A percentile compares a stretch with the other conserved stretches of the same genome.
These are phyloP conservation scores for Hyalella azteca DNA, from an alignment of 2,888 invertebrate genomes.

Conservation along the genomic window DNA sequence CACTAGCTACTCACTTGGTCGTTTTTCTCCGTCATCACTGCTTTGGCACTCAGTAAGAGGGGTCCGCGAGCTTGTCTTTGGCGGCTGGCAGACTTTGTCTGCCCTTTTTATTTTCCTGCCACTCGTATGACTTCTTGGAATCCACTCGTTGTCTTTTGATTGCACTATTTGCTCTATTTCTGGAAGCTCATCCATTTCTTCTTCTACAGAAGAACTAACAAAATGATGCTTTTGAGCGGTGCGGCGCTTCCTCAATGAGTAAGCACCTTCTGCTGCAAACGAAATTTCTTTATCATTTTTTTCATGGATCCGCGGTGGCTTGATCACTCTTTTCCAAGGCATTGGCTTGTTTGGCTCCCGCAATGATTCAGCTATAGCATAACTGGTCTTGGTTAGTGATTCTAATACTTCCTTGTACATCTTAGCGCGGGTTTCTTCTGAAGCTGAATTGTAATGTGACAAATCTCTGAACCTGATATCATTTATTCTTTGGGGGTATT, in stretches of 20 bases:
- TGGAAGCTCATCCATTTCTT: constrained; percentile 18
- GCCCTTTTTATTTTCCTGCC: neutral
- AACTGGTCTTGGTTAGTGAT: neutral
- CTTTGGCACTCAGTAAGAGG: neutral
- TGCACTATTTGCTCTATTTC: neutral
- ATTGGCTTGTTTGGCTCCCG: neutral
- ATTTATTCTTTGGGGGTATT: neutral
- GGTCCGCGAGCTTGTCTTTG: neutral
- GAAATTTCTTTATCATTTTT: no score
- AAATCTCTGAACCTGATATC: neutral
- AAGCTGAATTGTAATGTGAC: neutral
- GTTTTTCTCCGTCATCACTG: constrained; percentile 26
- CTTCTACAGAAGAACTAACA: neutral
- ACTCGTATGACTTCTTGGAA: no score
- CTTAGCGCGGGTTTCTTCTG: neutral
- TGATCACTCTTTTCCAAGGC: constrained; percentile 5
- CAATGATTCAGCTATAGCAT: neutral
- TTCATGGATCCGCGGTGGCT: no score
- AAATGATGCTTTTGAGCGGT: neutral
- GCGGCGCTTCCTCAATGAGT: neutral
- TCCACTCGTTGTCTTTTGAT: neutral
- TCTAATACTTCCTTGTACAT: constrained; percentile 7
- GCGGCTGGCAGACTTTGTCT: neutral
- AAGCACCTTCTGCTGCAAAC: no score
- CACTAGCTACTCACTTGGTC: no score